Conservation (phyloP, 2,888 invertebrate species). For the Holacanthella duospinosa region DNA sequence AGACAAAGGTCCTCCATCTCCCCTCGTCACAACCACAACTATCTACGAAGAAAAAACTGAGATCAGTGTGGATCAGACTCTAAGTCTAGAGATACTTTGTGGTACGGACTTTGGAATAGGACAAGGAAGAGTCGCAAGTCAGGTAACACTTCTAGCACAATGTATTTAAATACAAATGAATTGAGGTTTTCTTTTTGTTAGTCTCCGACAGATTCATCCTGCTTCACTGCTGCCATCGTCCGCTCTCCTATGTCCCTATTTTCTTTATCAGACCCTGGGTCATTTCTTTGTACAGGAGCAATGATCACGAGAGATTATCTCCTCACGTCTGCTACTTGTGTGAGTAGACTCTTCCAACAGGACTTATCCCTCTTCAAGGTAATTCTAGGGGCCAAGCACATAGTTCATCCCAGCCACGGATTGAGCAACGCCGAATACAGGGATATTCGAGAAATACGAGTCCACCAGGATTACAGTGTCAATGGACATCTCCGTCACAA, state of each 20-base stretch:
- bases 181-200: background rate
- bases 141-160: background rate
- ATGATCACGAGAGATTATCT: constrained; percentile 19
- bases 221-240: constrained; percentile 34
- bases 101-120: background rate
- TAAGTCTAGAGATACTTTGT: background rate
- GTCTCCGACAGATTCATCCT: constrained; percentile 18
- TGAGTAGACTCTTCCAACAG: constrained; percentile 27
- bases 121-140: background rate
- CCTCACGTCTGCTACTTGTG: constrained; percentile 33
- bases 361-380: constrained; percentile 30
- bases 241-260: constrained; percentile 18
- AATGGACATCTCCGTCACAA: constrained; percentile 27
- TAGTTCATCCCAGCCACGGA: constrained; percentile 14
- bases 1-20: background rate
- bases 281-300: constrained; percentile 31
- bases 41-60: constrained; percentile 16
- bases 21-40: background rate
- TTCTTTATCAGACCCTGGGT: constrained; percentile 27
- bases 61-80: constrained; percentile 15
- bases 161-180: background rate
- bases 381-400: constrained; percentile 19
- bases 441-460: constrained; percentile 26
- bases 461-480: constrained; percentile 32
- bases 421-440: constrained; percentile 24